Evolutionary conservation across 2,888 invertebrate species (phyloP).

Genomic region (Gastracanthus pulcherrimus): DNA sequence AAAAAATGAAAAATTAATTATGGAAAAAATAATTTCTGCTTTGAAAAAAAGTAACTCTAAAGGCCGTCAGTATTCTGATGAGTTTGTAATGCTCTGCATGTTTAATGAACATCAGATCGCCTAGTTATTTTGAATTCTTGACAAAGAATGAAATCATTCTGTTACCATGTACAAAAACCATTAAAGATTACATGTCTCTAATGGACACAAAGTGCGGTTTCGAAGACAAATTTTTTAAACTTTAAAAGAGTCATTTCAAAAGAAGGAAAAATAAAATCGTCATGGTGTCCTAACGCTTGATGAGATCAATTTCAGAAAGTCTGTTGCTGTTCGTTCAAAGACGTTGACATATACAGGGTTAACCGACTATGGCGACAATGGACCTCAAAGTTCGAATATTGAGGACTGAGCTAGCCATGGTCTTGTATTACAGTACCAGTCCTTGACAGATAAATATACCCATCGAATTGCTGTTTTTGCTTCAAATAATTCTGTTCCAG

Average conservation of each 20-base stretch:
- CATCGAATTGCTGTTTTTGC: conserved; percentile 61
- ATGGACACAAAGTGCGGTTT: not conserved
- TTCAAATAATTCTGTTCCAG: conserved; percentile 52
- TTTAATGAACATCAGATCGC: conserved; percentile 59
- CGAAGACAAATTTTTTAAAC: conserved; percentile 5
- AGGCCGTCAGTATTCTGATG: conserved; percentile 55
- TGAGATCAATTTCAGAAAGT: conserved; percentile 58
- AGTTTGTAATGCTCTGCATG: conserved; percentile 59
- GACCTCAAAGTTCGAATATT: conserved; percentile 31
- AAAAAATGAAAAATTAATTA: conserved; percentile 32
- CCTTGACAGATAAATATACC: conserved; percentile 13
- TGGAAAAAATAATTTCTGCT: conserved; percentile 52
- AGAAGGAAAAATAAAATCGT: not conserved
- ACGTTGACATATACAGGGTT: conserved; percentile 58
- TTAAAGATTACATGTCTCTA: not conserved
- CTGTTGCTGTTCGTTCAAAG: conserved; percentile 48
- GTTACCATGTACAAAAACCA: conserved; percentile 7
- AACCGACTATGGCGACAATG: conserved; percentile 58
- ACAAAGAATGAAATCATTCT: not conserved
- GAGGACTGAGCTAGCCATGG: conserved; percentile 52
- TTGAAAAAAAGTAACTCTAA: conserved; percentile 22
- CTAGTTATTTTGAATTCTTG: conserved; percentile 8
- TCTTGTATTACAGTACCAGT: conserved; percentile 57
- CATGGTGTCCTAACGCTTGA: conserved; percentile 55
- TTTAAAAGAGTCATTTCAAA: conserved; percentile 17